Evolutionary conservation across 92 coral and sea anemone genomes (phyloP).

Genomic region (Porites rus): DNA sequence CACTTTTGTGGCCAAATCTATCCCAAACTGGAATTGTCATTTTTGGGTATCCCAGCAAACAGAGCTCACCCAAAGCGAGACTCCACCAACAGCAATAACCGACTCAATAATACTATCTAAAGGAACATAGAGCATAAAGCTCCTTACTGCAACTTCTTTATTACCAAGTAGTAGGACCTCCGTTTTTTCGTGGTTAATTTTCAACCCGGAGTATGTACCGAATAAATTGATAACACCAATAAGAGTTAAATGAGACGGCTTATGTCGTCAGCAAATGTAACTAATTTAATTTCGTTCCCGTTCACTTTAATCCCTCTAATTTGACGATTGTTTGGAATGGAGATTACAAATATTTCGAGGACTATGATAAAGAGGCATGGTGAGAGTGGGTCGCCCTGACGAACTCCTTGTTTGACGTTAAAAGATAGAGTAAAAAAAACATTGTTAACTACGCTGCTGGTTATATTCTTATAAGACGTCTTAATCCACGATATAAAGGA

Average conservation of each 20-base stretch:
- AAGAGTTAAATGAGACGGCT: neutral
- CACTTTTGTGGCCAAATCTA: too few relatives aligned
- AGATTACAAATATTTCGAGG: conserved; percentile 13
- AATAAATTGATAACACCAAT: neutral
- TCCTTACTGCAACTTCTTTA: too few relatives aligned
- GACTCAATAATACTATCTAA: too few relatives aligned
- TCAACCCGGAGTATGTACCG: neutral
- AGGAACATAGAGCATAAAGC: too few relatives aligned
- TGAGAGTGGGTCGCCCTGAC: too few relatives aligned
- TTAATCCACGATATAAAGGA: conserved; percentile 30
- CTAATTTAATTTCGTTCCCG: conserved; percentile 20
- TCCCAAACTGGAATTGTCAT: too few relatives aligned
- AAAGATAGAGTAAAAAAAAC: conserved; percentile 3
- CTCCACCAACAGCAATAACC: too few relatives aligned
- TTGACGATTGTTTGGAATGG: neutral
- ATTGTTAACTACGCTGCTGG: neutral
- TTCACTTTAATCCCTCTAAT: conserved; percentile 23
- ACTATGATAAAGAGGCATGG: neutral
- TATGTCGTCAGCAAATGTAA: conserved; percentile 33
- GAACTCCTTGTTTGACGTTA: conserved; percentile 2
- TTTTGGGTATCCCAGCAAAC: too few relatives aligned
- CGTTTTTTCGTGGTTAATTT: neutral
- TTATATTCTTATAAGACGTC: too few relatives aligned
- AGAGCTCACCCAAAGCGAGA: too few relatives aligned
- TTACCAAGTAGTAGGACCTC: neutral